Evolutionary conservation across 2,113 vertebrate genomes (phyloP).

Genomic region (Passer domesticus): DNA sequence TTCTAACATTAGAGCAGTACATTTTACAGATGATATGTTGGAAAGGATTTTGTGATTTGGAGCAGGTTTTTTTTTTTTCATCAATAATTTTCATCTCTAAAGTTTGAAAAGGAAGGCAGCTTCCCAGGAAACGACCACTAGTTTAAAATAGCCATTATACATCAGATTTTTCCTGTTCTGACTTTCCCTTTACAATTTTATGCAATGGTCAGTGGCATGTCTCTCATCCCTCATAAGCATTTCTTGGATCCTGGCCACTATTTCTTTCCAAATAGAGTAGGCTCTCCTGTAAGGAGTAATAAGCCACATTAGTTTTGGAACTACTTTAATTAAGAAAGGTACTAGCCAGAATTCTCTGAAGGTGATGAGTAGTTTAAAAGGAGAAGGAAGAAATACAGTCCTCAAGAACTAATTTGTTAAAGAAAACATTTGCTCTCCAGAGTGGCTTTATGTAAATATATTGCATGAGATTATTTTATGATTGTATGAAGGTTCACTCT

Average conservation of each 20-base stretch:
- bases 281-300: neutral
- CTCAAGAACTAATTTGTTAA: conserved; percentile 5
- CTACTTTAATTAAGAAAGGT: neutral
- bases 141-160: neutral
- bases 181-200: neutral
- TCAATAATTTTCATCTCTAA: neutral
- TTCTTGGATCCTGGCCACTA: neutral
- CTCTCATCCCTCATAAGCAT: neutral
- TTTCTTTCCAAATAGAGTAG: neutral
- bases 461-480: neutral
- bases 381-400: neutral
- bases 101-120: neutral
- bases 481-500: neutral
- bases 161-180: neutral
- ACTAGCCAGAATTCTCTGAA: conserved; percentile 3
- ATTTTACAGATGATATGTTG: neutral
- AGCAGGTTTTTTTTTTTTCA: neutral
- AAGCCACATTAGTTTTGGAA: neutral
- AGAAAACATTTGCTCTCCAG: neutral
- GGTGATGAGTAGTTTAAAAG: neutral
- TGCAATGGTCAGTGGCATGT: neutral
- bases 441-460: neutral
- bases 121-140: neutral
- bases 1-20: neutral
- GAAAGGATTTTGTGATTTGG: neutral